Conservation (phyloP, 2,888 invertebrate genomes). For the Drosophila buzzatii region DNA sequence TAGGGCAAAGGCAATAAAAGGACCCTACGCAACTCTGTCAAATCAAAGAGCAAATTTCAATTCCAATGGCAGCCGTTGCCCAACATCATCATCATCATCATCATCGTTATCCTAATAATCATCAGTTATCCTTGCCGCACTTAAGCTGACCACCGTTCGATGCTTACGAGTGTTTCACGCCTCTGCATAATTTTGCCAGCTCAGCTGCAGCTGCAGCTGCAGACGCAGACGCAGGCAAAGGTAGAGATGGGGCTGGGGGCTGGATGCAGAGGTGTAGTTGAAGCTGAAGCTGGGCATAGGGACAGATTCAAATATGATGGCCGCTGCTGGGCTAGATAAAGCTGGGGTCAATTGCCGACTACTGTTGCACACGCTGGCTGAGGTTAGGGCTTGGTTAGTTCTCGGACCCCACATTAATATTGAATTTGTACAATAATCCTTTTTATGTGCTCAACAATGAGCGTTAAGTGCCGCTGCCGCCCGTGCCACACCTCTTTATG, state of each 20-base stretch:
- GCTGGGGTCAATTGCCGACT: conserved; percentile 22
- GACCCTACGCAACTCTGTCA: conserved; percentile 30
- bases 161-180: conserved; percentile 72
- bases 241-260: neutral
- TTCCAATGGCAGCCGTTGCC: conserved; percentile 33
- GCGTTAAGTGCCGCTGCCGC: conserved; percentile 61
- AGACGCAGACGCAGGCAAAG: neutral
- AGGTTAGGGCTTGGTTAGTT: conserved; percentile 28
- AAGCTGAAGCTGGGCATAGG: neutral
- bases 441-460: conserved; percentile 76
- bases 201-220: conserved; percentile 33
- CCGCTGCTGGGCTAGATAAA: neutral
- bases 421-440: conserved; percentile 80
- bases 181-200: conserved; percentile 73
- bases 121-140: conserved; percentile 66
- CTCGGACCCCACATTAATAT: conserved; percentile 68
- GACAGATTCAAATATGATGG: neutral
- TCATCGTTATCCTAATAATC: conserved; percentile 25
- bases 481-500: conserved; percentile 62
- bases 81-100: conserved; percentile 4
- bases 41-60: conserved; percentile 69
- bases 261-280: neutral
- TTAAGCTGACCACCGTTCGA: conserved; percentile 61
- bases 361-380: conserved; percentile 14
- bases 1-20: conserved; percentile 31